A percentile compares a stretch with the other conserved stretches of the same genome.
Conservation (phyloP, 1,140 invertebrate genomes). For the Lucilia sericata region DNA sequence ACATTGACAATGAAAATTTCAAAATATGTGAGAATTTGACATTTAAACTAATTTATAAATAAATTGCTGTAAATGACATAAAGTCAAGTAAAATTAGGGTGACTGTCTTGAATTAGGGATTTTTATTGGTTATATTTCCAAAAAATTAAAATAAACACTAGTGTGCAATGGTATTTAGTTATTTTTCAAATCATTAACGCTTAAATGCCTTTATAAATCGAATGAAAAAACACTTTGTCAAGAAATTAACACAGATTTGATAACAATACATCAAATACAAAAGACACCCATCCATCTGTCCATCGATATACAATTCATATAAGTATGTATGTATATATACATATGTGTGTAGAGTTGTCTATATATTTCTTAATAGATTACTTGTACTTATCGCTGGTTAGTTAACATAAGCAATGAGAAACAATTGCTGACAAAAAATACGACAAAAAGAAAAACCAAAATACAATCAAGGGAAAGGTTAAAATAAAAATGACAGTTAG, state of each 20-base stretch:
- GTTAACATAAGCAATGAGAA: neutral
- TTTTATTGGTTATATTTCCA: too few species aligned
- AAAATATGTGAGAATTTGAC: too few species aligned
- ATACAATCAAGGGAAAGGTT: too few species aligned
- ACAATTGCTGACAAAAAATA: neutral
- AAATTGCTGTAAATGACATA: too few species aligned
- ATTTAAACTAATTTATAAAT: too few species aligned
- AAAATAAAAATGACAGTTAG: too few species aligned
- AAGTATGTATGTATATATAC: too few species aligned
- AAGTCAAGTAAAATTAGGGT: too few species aligned
- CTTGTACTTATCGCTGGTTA: neutral
- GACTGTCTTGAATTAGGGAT: too few species aligned
- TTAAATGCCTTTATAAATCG: neutral
- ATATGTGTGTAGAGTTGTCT: too few species aligned
- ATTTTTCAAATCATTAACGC: neutral
- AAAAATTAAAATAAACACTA: neutral
- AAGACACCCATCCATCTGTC: neutral
- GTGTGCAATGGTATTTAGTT: neutral
- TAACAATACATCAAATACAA: neutral
- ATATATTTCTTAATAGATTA: neutral
- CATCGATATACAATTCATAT: neutral
- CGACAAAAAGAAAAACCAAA: too few species aligned
- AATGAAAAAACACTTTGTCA: neutral
- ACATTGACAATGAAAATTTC: slow-evolving; percentile 12
- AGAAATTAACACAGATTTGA: neutral